Base-by-base conservation (phyloP, 1,140 invertebrate genomes). In the Pseudomyrmex gracilis region DNA sequence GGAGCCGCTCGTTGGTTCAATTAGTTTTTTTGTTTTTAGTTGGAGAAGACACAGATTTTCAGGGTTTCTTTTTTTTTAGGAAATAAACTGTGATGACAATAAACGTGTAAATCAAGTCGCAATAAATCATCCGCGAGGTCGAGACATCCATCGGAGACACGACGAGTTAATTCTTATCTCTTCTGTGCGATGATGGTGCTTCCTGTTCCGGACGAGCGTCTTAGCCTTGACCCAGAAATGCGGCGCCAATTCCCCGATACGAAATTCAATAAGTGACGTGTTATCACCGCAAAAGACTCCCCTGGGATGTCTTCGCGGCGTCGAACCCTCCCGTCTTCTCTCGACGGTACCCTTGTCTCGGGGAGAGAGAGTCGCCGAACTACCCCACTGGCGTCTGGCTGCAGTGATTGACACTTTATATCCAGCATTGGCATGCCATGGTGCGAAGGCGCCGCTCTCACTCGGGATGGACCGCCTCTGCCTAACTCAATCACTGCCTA, bases 401-500 rank as follows among this genome's bases (percentile, higher is more conserved):
- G 66, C 90, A 89, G 89, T 93, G 93, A 93, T 93, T 93, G 93
- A 93, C 92, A 93, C 93, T 93, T 93, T 93, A 91, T 93, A 90
- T 87, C 90, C 86, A 90, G 90, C 90, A 92, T 92, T 88, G 90
- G 86, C 77, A 85, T 82, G 88, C 87, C 84, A 83, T 87, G 84
- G 90, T 89, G 84, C 82, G 89, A 61, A 90, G 89, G 86, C 88
- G 58, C 76, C 85, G 84, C 78, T 86, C 78, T 86, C 89, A 83
- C 73, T 43, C 47, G 53, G 88, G 87, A 89, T 87, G 83, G 82
- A 85, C 88, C 87, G 88, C 89, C 87, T 90, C 90, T 90, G 82
- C 87, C 90, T 93, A 94, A 94, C 92, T 93, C 93, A 93, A 94
- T 94, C 93, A 93, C 89, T 83, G 88, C 89, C 93, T 91, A 93